phyloP scores from a whole-genome alignment of 1,140 invertebrate species.

The Pseudomyrmex sp. region DNA sequence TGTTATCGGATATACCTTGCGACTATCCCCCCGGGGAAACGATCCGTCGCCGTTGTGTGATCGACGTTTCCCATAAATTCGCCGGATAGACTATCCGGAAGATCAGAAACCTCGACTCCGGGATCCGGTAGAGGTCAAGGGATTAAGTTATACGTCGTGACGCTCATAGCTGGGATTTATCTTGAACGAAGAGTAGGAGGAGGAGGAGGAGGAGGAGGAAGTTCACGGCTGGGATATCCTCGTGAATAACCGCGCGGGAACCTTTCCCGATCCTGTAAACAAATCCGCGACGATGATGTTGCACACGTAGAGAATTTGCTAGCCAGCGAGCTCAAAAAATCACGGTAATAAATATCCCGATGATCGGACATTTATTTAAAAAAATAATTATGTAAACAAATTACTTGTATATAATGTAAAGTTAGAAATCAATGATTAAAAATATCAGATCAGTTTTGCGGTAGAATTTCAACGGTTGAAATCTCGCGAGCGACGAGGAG shows the following conservation, averaged over 20 bases:
- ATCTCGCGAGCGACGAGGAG: too few relatives aligned
- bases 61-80: constrained; percentile 46
- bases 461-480: too few relatives aligned
- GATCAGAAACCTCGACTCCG: constrained; percentile 38
- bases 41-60: constrained; percentile 23
- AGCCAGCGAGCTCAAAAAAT: too few relatives aligned
- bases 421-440: too few relatives aligned
- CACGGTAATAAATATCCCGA: too few relatives aligned
- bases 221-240: not conserved
- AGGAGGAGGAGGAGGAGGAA: constrained; percentile 18
- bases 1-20: constrained; percentile 32
- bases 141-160: constrained; percentile 67
- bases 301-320: constrained; percentile 1
- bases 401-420: too few relatives aligned
- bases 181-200: constrained; percentile 30
- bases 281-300: not conserved
- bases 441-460: too few relatives aligned
- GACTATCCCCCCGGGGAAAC: constrained; percentile 12
- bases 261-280: constrained; percentile 20
- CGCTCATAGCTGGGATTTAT: constrained; percentile 61
- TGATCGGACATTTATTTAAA: too few relatives aligned
- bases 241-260: constrained; percentile 3
- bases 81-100: constrained; percentile 22
- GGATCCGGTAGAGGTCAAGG: constrained; percentile 39
- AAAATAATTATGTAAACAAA: too few relatives aligned